Evolutionary conservation across 2,888 invertebrate genomes (phyloP), one percentile per base, ranked within the genome.

Genomic region (Camponotus fellah): DNA sequence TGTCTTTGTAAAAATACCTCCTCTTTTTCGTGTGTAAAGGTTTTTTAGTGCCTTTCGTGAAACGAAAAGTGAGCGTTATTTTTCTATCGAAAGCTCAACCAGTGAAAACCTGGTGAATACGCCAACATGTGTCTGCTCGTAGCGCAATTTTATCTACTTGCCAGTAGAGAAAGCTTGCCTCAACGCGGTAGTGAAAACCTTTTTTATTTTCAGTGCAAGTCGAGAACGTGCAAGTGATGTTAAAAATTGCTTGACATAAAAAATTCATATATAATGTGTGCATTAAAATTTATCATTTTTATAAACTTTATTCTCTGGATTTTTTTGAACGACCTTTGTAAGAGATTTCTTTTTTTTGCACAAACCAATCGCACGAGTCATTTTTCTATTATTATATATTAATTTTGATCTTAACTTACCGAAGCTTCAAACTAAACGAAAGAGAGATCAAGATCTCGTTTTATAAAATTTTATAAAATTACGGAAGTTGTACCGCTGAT

Each of bases 81-180:
- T 12, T 12, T 14, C 17, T 4, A n/a, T 14, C 6, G 37, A 43
- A 12, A 46, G 75, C 64, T 43, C 37, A 32, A 12, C 10, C 12
- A 69, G 43, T 62, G 65, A 68, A 46, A 32, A 32, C 34, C 32
- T 9, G 34, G 77, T 6, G 80, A 69, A 58, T 58, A 49, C 14
- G 53, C 12, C 17, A n/a, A 21, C 53, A 53, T 26, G 60, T 43
- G 87, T 80, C 88, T 66, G 82, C 74, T 58, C 53, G 76, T 26
- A 66, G 53, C 53, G 21, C 60, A 84, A 69, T 56, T 74, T 58
- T n/a, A 60, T 84, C 88, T 68, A 85, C 85, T 83, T 65, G 66
- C 2, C 43, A 26, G 37, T 56, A 49, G 17, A 32, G 4, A 77
- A 26, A 56, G 32, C 6, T 49, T 49, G 17, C 8, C n/a, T 2